Evolutionary conservation across 2,113 vertebrate species (phyloP).

Genomic region (pig (Sus scrofa)): T2T-Sscrofa CM000812.6:106306001-106306500

Average conservation of each 20-base stretch:
- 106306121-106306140: slow-evolving; percentile 1
- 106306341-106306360: too few species aligned
- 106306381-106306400: too few species aligned
- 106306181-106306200: slow-evolving; percentile 56
- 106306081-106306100: neutral
- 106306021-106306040: neutral
- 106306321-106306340: too few species aligned
- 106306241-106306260: neutral
- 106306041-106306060: slow-evolving; percentile 1
- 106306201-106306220: neutral
- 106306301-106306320: too few species aligned
- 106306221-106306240: slow-evolving; percentile 52
- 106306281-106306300: too few species aligned
- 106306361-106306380: too few species aligned
- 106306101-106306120: slow-evolving; percentile 49
- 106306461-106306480: too few species aligned
- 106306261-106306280: too few species aligned
- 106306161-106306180: slow-evolving; percentile 50
- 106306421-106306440: too few species aligned
- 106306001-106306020: neutral
- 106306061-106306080: slow-evolving; percentile 30
- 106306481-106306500: too few species aligned
- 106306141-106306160: slow-evolving; percentile 62
- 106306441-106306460: too few species aligned
- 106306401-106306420: too few species aligned